Evolutionary conservation across 2,797 vertebrate species (phyloP).

Genomic region (Sebastes alutus): DNA sequence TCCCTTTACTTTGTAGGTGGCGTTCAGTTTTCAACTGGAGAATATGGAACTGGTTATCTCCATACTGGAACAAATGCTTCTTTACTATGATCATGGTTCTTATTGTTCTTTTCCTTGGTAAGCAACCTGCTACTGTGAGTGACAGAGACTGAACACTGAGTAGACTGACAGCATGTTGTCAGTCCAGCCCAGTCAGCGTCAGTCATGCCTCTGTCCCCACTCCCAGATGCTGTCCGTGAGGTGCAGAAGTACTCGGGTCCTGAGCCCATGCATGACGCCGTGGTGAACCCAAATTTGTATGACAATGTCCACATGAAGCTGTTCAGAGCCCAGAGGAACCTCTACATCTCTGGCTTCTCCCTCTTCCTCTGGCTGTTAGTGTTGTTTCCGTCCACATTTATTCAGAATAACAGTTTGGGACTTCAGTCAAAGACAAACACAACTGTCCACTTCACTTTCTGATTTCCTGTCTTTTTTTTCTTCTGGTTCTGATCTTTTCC

Average conservation of each 20-base stretch:
- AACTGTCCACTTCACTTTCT: neutral
- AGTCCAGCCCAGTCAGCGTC: neutral
- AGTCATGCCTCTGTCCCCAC: neutral
- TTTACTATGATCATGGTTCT: conserved; percentile 94
- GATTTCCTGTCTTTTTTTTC: neutral
- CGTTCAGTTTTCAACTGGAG: conserved; percentile 88
- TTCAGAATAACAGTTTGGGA: neutral
- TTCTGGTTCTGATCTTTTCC: neutral
- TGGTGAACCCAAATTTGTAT: conserved; percentile 78
- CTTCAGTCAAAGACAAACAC: neutral
- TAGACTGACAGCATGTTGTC: neutral
- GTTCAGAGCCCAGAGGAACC: conserved; percentile 95
- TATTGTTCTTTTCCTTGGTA: conserved; percentile 94
- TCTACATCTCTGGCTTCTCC: conserved; percentile 97
- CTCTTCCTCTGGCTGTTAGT: conserved; percentile 98
- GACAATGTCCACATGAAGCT: conserved; percentile 98
- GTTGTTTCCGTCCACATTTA: neutral
- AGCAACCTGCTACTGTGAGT: conserved; percentile 57
- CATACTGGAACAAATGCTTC: conserved; percentile 94
- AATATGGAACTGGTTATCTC: conserved; percentile 90
- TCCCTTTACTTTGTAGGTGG: conserved; percentile 85
- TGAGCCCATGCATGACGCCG: conserved; percentile 74
- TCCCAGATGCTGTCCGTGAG: conserved; percentile 91
- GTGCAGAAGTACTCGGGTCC: conserved; percentile 90
- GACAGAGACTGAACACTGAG: neutral